Base-by-base conservation (phyloP, 2,888 invertebrate species). In the Chrysotoxum bicinctum region DNA sequence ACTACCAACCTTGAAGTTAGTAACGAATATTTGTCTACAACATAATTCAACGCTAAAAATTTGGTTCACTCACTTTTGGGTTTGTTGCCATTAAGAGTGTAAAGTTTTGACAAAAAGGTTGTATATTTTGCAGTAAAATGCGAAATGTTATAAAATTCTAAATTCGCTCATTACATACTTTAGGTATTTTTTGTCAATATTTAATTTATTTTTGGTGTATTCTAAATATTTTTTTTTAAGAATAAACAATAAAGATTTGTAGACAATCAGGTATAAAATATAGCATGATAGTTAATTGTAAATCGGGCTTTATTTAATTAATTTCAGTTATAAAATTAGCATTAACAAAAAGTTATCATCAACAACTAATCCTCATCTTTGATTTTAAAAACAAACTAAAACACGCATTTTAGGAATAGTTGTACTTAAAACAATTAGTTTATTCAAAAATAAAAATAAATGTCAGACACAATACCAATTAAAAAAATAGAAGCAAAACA, bases 381-480 rank as follows among this genome's bases (percentile, higher is more conserved):
- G 21, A 56, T 35, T 43, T 43, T 56, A 62, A 48, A 21, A 79
- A 52, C 54, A 77, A 68, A 52, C 50, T 56, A 62, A 69, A 68
- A 21, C n/a, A 50, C 43, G 48, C 68, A 80, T 75, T 68, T 52
- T 43, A 30, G 48, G 32, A 37, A 74, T 74, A 62, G 35, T 21
- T 81, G 23, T 69, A 35, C n/a, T 23, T 74, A 62, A 45, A 69
- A 23, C 43, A 35, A 56, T 9, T 66, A 37, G 60, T 60, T 60
- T 87, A 72, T 74, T 87, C 80, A 87, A 73, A 80, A 78, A 81
- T 5, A 21, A 58, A 73, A 43, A 52, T n/a, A 68, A 43, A 52
- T 76, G 64, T 58, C 74, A 66, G 70, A 74, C 50, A 45, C 21
- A 68, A 64, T 58, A 56, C 37, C 60, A 73, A 75, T 50, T 50